phyloP scores from a whole-genome alignment of 64 coral and sea anemone species.

The Montipora sp. region DNA sequence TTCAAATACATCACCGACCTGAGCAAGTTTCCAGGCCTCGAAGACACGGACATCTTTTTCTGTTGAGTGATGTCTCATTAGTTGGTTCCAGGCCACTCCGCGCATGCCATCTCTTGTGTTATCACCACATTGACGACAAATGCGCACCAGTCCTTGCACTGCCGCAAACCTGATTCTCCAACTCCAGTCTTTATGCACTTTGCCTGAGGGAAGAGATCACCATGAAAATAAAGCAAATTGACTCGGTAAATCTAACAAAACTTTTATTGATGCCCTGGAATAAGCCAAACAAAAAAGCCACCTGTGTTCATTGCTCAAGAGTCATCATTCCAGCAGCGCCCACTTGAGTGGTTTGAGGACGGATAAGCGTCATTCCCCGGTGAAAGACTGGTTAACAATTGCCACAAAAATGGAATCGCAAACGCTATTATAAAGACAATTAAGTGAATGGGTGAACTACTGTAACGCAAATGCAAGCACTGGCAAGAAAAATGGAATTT shows the following conservation, averaged over 20 bases:
- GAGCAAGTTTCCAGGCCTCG: constrained; percentile 85
- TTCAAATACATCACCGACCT: constrained; percentile 41
- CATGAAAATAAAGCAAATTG: not conserved
- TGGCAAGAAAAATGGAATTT: no score
- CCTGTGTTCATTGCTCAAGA: not conserved
- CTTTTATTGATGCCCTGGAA: no score
- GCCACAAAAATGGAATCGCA: no score
- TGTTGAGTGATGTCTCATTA: constrained; percentile 81
- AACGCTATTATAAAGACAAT: no score
- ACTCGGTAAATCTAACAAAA: no score
- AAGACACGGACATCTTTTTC: constrained; percentile 81
- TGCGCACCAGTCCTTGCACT: constrained; percentile 90
- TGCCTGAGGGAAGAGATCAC: not conserved
- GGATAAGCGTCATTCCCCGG: no score
- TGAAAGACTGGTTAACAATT: no score
- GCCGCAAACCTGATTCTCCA: constrained; percentile 94
- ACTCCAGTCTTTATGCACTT: constrained; percentile 79
- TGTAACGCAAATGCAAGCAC: no score
- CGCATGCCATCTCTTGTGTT: constrained; percentile 80
- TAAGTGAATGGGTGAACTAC: no score
- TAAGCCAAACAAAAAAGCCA: no score
- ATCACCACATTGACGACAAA: constrained; percentile 79
- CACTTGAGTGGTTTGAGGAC: no score
- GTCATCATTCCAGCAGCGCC: not conserved
- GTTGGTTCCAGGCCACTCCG: constrained; percentile 78